Base-by-base conservation (phyloP, 2,888 invertebrate species). In the Drosophila mercatorum region DNA sequence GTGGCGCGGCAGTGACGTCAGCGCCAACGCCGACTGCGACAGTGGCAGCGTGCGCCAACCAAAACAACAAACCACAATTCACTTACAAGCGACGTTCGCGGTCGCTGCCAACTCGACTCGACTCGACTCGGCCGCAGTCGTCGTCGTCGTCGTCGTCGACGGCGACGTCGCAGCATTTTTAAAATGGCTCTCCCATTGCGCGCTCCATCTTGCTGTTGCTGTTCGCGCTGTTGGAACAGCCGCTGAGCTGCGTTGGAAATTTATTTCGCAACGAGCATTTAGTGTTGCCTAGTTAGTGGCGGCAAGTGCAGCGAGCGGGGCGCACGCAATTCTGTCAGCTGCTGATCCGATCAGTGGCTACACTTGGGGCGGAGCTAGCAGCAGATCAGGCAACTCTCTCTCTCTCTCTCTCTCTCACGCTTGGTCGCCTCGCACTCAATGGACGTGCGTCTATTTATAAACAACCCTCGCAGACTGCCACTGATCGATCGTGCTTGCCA, bases 61-160 rank as follows among this genome's bases (percentile, higher is more conserved):
- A 90, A 91, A 87, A 89, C 88, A 89, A 90, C 91, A 91, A 91
- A 91, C 90, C 91, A 87, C 91, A 91, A 91, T 91, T 91, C 91
- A 91, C 90, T 91, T 87, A 87, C 88, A 85, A 81, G 75, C 80
- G 80, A 74, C 81, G 78, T 78, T 81, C 81, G 81, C 64, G 78
- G 88, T 80, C 85, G 77, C 74, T 53, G 83, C 61, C 66, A 41
- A 57, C 34, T 8, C 60, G 72, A 22, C 22, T 8, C 60, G 72
- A 22, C 22, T 22, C 22, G 22, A 34, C 34, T 38, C 51, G 41
- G 57, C 75, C 56, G 56, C 56, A 57, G 56, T 40, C 38, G 26
- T 22, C 17, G 51, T 12, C n/a, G 49, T 34, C 51, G 52, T 22
- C 2, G 52, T 17, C n/a, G 51, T 6, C 49, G 31, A n/a, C n/a